Percentiles rank a stretch among this genome's conserved stretches.
Conservation (phyloP, 2,797 vertebrate species). For the Macroramphosus scolopax region DNA sequence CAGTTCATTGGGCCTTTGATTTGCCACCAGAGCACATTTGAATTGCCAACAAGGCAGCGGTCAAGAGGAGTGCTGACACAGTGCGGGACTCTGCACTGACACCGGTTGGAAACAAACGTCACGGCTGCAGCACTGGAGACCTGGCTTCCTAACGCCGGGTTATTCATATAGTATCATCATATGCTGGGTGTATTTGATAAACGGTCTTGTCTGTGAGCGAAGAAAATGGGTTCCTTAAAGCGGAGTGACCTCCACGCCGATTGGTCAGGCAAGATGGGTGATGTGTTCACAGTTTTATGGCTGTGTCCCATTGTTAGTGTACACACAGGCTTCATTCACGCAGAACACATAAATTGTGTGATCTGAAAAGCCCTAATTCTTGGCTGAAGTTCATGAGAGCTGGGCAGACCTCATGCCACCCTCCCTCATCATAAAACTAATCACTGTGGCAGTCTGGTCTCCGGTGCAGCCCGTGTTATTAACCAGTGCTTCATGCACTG, state of each 20-base stretch:
- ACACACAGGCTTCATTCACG: slow-evolving; percentile 60
- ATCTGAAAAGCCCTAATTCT: slow-evolving; percentile 58
- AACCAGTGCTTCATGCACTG: slow-evolving; percentile 14
- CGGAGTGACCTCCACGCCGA: slow-evolving; percentile 30
- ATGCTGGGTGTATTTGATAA: slow-evolving; percentile 1
- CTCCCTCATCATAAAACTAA: slow-evolving; percentile 51
- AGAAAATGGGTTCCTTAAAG: slow-evolving; percentile 43
- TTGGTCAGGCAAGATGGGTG: slow-evolving; percentile 40
- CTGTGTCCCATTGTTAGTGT: slow-evolving; percentile 40
- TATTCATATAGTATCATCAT: slow-evolving; percentile 4
- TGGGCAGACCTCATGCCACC: slow-evolving; percentile 40
- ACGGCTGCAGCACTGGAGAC: slow-evolving; percentile 5
- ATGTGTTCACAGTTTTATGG: slow-evolving; percentile 53
- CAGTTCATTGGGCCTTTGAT: slow-evolving; percentile 65
- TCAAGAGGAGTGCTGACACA: slow-evolving; percentile 26
- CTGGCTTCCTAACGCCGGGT: slow-evolving; percentile 1
- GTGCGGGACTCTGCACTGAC: slow-evolving; percentile 25
- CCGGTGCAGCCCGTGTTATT: slow-evolving; percentile 37
- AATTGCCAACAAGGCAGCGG: slow-evolving; percentile 52
- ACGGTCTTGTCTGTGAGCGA: background rate
- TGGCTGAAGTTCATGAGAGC: slow-evolving; percentile 59
- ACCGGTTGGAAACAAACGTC: slow-evolving; percentile 17
- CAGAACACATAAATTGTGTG: slow-evolving; percentile 51
- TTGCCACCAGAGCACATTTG: slow-evolving; percentile 61
- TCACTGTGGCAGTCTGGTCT: slow-evolving; percentile 28